Conservation (phyloP, 2,888 invertebrate genomes). For the Nomada lathburiana region DNA sequence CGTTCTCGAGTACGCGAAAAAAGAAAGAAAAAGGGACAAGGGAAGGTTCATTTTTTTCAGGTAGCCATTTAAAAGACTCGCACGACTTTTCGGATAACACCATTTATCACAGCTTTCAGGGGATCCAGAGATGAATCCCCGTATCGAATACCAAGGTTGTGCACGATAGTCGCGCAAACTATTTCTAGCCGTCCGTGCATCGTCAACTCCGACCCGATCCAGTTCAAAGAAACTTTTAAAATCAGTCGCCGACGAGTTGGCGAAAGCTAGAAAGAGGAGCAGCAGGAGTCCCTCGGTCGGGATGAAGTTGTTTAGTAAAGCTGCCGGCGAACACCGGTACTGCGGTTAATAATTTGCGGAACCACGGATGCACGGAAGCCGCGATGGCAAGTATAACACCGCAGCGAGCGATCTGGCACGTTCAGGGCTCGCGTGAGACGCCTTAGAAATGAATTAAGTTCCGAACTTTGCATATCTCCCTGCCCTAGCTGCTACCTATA, state of each 20-base stretch:
- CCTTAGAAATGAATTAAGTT: slow-evolving; percentile 81
- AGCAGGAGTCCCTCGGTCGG: not conserved
- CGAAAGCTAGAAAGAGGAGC: no score
- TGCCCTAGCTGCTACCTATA: slow-evolving; percentile 36
- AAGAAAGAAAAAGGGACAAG: no score
- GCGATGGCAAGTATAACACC: slow-evolving; percentile 69
- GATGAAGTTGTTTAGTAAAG: slow-evolving; percentile 62
- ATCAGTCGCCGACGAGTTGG: slow-evolving; percentile 2
- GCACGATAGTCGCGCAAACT: not conserved
- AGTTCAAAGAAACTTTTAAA: slow-evolving; percentile 20
- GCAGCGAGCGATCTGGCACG: slow-evolving; percentile 74
- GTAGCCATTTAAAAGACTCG: slow-evolving; percentile 15
- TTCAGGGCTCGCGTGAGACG: slow-evolving; percentile 77
- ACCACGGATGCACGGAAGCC: slow-evolving; percentile 64
- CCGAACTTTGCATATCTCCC: slow-evolving; percentile 78
- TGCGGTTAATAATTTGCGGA: slow-evolving; percentile 72
- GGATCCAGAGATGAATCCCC: no score
- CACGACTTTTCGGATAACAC: slow-evolving; percentile 4
- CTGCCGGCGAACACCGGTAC: slow-evolving; percentile 41
- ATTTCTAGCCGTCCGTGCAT: not conserved
- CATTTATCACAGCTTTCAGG: slow-evolving; percentile 13
- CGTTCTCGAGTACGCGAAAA: not conserved
- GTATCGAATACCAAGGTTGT: not conserved
- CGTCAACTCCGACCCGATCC: not conserved
- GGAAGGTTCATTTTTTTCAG: slow-evolving; percentile 6